A percentile compares a stretch with the other conserved stretches of the same genome.
Conservation (phyloP, 53 echinoderm and acorn worm genomes). For the Antedon mediterranea region DNA sequence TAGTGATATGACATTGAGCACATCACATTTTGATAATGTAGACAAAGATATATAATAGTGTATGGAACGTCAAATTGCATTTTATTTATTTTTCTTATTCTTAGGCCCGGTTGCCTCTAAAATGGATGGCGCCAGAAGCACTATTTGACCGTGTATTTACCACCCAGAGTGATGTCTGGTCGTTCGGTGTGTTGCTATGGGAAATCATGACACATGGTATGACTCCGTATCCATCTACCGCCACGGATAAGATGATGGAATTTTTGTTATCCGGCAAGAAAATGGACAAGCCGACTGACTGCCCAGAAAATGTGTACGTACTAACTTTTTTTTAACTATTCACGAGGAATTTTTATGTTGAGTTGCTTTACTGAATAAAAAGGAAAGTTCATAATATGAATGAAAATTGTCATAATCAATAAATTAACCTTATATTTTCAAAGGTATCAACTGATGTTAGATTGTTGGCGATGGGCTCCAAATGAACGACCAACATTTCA, state of each 20-base stretch:
- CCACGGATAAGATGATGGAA: constrained; percentile 89
- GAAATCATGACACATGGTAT: constrained; percentile 95
- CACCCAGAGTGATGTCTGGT: constrained; percentile 95
- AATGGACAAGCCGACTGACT: constrained; percentile 74
- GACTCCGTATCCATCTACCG: constrained; percentile 87
- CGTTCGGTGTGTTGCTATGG: constrained; percentile 89
- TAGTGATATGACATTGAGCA: too few relatives aligned
- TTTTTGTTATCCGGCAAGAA: constrained; percentile 71
- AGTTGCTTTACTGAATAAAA: too few relatives aligned
- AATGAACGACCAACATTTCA: neutral
- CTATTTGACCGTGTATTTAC: constrained; percentile 93
- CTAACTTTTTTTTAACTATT: too few relatives aligned
- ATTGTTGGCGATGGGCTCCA: neutral
- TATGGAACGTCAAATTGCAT: too few relatives aligned
- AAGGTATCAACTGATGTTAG: neutral
- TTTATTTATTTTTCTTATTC: neutral
- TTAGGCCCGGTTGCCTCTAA: constrained; percentile 86
- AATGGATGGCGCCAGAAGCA: constrained; percentile 99
- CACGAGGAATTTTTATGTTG: too few relatives aligned
- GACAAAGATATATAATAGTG: too few relatives aligned
- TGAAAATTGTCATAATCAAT: too few relatives aligned
- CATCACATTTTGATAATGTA: too few relatives aligned
- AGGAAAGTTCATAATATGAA: too few relatives aligned
- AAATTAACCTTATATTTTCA: neutral
- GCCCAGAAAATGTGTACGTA: constrained; percentile 88